Conservation (phyloP, 2,113 vertebrate species). For the Phrynosoma platyrhinos region DNA sequence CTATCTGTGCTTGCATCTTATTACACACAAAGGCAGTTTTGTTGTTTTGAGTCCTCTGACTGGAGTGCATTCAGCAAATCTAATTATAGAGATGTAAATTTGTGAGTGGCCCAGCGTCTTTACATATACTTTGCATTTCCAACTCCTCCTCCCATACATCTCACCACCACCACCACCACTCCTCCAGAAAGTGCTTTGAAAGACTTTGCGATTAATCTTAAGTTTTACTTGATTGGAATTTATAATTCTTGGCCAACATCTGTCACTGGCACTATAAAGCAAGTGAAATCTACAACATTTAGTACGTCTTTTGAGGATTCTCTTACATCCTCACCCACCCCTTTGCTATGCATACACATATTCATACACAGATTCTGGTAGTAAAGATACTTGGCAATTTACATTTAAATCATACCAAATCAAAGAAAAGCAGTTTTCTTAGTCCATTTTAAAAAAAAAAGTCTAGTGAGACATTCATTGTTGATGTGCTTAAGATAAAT, state of each 20-base stretch:
- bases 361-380: background rate
- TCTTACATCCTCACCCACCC: background rate
- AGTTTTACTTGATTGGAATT: constrained; percentile 57
- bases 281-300: constrained; percentile 15
- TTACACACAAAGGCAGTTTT: constrained; percentile 50
- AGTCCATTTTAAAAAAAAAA: background rate
- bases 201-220: constrained; percentile 68
- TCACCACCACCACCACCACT: background rate
- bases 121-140: constrained; percentile 30
- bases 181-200: constrained; percentile 43
- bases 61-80: constrained; percentile 47
- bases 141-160: background rate
- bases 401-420: constrained; percentile 71
- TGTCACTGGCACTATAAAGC: constrained; percentile 29
- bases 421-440: constrained; percentile 56
- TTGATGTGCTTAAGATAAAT: constrained; percentile 65
- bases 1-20: constrained; percentile 54
- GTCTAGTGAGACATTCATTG: constrained; percentile 46
- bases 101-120: constrained; percentile 39
- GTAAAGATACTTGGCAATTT: constrained; percentile 38
- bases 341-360: background rate
- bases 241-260: constrained; percentile 49
- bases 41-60: constrained; percentile 28
- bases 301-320: constrained; percentile 23
- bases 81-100: constrained; percentile 47